These are phyloP conservation scores for Phania funesta DNA, from an alignment of 2,888 invertebrate genomes.

Conservation along the genomic window DNA sequence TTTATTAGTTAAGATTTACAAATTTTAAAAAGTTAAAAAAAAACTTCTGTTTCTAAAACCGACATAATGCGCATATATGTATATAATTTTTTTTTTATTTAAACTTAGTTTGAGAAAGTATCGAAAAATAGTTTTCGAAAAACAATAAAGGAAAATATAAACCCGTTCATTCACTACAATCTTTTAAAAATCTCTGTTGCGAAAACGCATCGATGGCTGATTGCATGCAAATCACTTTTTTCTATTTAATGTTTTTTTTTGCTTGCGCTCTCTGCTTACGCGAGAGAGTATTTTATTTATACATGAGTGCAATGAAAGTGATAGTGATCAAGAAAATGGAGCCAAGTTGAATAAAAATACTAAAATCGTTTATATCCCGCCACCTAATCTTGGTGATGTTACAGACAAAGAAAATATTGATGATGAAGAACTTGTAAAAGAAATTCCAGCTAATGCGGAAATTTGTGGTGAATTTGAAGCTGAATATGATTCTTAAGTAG, in stretches of 20 bases:
- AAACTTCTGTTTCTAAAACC: too few relatives aligned
- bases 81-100: too few relatives aligned
- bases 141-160: neutral
- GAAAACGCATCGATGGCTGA: neutral
- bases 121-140: neutral
- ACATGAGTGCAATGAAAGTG: neutral
- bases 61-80: too few relatives aligned
- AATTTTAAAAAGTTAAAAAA: too few relatives aligned
- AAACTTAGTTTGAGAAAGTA: neutral
- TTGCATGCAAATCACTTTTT: neutral
- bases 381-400: neutral
- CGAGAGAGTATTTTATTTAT: neutral
- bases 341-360: neutral
- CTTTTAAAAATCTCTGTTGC: neutral
- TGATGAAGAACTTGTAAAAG: neutral
- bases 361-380: neutral
- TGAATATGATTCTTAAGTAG: neutral
- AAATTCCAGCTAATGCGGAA: too few relatives aligned
- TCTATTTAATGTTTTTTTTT: neutral
- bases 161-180: neutral
- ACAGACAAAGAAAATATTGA: neutral
- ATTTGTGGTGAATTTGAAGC: neutral
- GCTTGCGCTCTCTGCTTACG: neutral
- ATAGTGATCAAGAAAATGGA: neutral
- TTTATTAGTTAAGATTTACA: too few relatives aligned